phyloP scores from a whole-genome alignment of 2,888 invertebrate species.

The Leptinotarsa rubiginosa region DNA sequence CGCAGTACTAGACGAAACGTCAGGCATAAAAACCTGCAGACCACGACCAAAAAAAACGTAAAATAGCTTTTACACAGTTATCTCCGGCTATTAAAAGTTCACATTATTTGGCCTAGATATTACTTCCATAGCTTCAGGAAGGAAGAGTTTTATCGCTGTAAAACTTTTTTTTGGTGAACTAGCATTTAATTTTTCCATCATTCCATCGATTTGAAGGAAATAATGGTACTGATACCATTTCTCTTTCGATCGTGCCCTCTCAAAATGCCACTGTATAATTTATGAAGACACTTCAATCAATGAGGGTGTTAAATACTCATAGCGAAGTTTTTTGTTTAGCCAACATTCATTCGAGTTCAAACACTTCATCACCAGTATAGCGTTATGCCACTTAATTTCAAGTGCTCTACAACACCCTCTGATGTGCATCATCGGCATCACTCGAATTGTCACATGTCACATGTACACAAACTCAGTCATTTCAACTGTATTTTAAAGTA shows the following conservation, averaged over 20 bases:
- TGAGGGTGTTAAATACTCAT: slow-evolving; percentile 44
- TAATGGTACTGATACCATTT: not conserved
- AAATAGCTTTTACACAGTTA: too few species aligned
- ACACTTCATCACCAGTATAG: slow-evolving; percentile 47
- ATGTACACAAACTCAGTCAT: slow-evolving; percentile 32
- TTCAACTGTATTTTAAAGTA: slow-evolving; percentile 29
- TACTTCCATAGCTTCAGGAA: too few species aligned
- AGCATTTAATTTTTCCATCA: too few species aligned
- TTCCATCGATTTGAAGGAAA: too few species aligned
- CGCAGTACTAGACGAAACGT: too few species aligned
- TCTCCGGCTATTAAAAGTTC: too few species aligned
- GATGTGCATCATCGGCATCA: slow-evolving; percentile 33
- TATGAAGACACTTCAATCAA: slow-evolving; percentile 33
- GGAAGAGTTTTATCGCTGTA: too few species aligned
- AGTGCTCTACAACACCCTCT: slow-evolving; percentile 30
- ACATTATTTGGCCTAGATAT: too few species aligned
- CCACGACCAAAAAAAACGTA: too few species aligned
- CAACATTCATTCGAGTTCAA: slow-evolving; percentile 49
- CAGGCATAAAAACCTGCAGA: too few species aligned
- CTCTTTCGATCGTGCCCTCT: not conserved
- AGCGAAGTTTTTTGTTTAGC: slow-evolving; percentile 47
- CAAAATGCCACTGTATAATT: slow-evolving; percentile 32
- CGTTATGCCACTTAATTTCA: slow-evolving; percentile 43
- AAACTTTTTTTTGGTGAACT: too few species aligned
- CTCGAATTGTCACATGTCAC: slow-evolving; percentile 29